These are phyloP conservation scores for Centruroides sculpturatus DNA, from an alignment of 1,140 invertebrate genomes.

Conservation along the genomic window DNA sequence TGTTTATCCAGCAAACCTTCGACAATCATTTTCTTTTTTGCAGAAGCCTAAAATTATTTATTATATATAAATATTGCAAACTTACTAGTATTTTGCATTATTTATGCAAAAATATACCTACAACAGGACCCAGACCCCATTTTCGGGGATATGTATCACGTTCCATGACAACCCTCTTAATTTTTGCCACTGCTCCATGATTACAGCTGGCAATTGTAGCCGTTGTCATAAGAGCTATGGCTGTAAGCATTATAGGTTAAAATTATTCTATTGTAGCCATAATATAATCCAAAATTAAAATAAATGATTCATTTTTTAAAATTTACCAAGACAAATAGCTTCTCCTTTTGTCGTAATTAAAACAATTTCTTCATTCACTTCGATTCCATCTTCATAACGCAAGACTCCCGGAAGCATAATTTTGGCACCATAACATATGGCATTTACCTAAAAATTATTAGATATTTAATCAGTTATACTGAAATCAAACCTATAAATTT, in stretches of 20 bases:
- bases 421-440: slow-evolving; percentile 93
- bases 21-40: slow-evolving; percentile 83
- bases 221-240: slow-evolving; percentile 93
- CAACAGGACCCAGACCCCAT: slow-evolving; percentile 90
- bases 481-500: too few relatives aligned
- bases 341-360: slow-evolving; percentile 98
- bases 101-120: slow-evolving; percentile 19
- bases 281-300: background rate
- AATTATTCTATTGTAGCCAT: too few relatives aligned
- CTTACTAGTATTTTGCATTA: background rate
- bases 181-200: slow-evolving; percentile 94
- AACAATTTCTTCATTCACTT: slow-evolving; percentile 94
- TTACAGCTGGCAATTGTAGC: slow-evolving; percentile 95
- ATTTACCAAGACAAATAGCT: slow-evolving; percentile 64
- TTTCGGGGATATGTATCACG: slow-evolving; percentile 94
- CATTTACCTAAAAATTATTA: slow-evolving; percentile 58
- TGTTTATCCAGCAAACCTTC: slow-evolving; percentile 86
- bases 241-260: slow-evolving; percentile 31
- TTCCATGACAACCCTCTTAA: slow-evolving; percentile 99
- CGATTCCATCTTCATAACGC: slow-evolving; percentile 94
- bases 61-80: background rate
- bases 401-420: slow-evolving; percentile 93
- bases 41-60: slow-evolving; percentile 42
- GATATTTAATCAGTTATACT: too few relatives aligned
- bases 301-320: background rate